Evolutionary conservation across 2,888 invertebrate species (phyloP).

Genomic region (Andrena bucephala): DNA sequence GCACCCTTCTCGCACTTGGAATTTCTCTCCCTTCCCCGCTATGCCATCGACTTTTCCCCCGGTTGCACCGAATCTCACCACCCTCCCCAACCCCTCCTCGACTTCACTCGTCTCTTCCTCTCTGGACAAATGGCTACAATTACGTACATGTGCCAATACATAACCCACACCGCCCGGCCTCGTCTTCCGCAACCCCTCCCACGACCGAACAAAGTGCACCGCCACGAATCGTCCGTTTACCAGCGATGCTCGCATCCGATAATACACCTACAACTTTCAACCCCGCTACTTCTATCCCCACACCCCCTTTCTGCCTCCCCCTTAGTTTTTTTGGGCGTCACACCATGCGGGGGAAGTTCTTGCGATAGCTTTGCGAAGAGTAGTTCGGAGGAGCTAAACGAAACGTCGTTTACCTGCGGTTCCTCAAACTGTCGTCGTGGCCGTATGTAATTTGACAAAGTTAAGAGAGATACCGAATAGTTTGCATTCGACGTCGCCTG

Average conservation of each 20-base stretch:
- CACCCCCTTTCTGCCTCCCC: neutral
- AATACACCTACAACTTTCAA: slow-evolving; percentile 44
- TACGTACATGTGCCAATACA: slow-evolving; percentile 81
- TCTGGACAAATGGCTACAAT: slow-evolving; percentile 81
- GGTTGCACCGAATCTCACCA: slow-evolving; percentile 34
- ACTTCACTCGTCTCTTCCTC: slow-evolving; percentile 60
- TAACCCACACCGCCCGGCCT: slow-evolving; percentile 69
- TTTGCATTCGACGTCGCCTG: neutral
- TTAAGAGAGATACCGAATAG: neutral
- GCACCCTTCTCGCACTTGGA: slow-evolving; percentile 69
- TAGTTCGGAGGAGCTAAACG: slow-evolving; percentile 37
- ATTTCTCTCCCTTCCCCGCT: slow-evolving; percentile 45
- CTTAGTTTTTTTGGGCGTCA: neutral
- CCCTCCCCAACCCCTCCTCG: slow-evolving; percentile 37
- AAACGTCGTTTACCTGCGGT: slow-evolving; percentile 55
- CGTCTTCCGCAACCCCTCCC: slow-evolving; percentile 43
- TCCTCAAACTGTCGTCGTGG: slow-evolving; percentile 60
- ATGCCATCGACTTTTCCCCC: slow-evolving; percentile 57
- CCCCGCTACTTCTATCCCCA: neutral
- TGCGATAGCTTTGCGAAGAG: neutral
- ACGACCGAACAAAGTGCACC: slow-evolving; percentile 67
- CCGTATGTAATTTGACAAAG: slow-evolving; percentile 25
- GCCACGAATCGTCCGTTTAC: slow-evolving; percentile 67
- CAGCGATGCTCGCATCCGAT: slow-evolving; percentile 61
- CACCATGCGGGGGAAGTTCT: slow-evolving; percentile 18